Percentiles rank a stretch among this genome's conserved stretches.
phyloP scores from a whole-genome alignment of 2,113 vertebrate species.

The Neotoma lepida region DNA sequence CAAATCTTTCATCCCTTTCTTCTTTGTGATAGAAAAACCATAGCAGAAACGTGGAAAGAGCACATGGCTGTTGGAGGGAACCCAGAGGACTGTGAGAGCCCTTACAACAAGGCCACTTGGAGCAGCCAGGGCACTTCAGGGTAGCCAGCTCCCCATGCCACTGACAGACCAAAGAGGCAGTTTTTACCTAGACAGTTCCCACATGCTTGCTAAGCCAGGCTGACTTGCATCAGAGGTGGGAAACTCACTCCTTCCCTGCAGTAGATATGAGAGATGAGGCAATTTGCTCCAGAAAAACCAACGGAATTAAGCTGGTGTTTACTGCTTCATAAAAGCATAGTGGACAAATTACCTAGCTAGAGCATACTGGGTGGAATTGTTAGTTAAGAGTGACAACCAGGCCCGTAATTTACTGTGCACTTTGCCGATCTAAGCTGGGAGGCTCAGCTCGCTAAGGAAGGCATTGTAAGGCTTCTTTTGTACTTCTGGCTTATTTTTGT shows the following conservation, averaged over 20 bases:
- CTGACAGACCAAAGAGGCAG: neutral
- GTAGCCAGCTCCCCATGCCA: neutral
- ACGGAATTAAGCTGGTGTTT: conserved; percentile 72
- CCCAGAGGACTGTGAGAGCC: conserved; percentile 24
- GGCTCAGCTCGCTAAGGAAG: conserved; percentile 64
- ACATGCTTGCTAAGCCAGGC: neutral
- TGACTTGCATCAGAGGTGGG: conserved; percentile 54
- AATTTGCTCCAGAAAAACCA: conserved; percentile 70
- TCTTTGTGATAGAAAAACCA: conserved; percentile 11
- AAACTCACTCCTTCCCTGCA: conserved; percentile 44
- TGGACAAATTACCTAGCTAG: conserved; percentile 75
- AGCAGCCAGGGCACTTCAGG: conserved; percentile 6
- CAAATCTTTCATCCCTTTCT: conserved; percentile 15
- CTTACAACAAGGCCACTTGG: neutral
- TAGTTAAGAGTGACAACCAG: conserved; percentile 73
- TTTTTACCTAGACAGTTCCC: neutral
- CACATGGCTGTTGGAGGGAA: neutral
- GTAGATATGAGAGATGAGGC: conserved; percentile 66
- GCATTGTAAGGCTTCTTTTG: conserved; percentile 72
- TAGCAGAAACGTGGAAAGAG: neutral
- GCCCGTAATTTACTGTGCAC: conserved; percentile 72
- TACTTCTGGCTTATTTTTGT: conserved; percentile 80
- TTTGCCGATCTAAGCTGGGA: conserved; percentile 67
- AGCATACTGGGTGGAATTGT: conserved; percentile 52
- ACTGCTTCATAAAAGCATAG: conserved; percentile 69